Conservation (phyloP, 2,797 vertebrate genomes). For the Rhabdophis nuchalis region DNA sequence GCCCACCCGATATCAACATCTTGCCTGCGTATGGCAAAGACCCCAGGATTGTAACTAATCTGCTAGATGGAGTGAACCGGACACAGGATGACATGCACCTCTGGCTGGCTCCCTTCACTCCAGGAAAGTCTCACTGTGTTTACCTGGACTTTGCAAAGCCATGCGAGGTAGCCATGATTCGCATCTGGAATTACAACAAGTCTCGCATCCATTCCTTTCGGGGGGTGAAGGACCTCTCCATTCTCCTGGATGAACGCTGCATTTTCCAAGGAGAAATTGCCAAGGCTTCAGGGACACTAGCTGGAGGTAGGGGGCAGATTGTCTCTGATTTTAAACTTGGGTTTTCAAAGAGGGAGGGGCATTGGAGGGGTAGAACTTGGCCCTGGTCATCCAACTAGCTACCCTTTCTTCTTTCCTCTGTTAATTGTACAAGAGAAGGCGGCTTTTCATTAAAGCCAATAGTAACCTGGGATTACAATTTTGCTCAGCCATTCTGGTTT, state of each 20-base stretch:
- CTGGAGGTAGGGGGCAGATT: slow-evolving; percentile 79
- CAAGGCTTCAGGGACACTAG: slow-evolving; percentile 89
- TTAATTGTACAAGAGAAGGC: not conserved
- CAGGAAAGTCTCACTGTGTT: slow-evolving; percentile 80
- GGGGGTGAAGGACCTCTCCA: slow-evolving; percentile 86
- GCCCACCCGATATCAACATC: slow-evolving; percentile 90
- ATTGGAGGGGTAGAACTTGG: no score
- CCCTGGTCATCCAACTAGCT: not conserved
- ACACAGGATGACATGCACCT: slow-evolving; percentile 99
- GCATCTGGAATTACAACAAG: slow-evolving; percentile 99
- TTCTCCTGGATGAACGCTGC: slow-evolving; percentile 81
- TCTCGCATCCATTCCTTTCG: slow-evolving; percentile 96
- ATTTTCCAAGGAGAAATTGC: slow-evolving; percentile 96
- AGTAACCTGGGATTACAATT: not conserved
- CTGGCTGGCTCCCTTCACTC: slow-evolving; percentile 92
- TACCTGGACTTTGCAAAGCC: slow-evolving; percentile 79
- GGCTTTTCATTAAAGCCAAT: not conserved
- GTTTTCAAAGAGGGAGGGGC: not conserved
- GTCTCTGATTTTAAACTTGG: not conserved
- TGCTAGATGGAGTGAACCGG: slow-evolving; percentile 85
- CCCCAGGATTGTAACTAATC: slow-evolving; percentile 83
- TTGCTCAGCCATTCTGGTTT: not conserved
- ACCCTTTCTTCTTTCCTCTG: not conserved
- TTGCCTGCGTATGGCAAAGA: slow-evolving; percentile 88
- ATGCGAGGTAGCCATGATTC: slow-evolving; percentile 89